Percentiles rank a stretch among this genome's conserved stretches.
Conservation (phyloP, 1,140 invertebrate species). For the Eulimnadia texana region DNA sequence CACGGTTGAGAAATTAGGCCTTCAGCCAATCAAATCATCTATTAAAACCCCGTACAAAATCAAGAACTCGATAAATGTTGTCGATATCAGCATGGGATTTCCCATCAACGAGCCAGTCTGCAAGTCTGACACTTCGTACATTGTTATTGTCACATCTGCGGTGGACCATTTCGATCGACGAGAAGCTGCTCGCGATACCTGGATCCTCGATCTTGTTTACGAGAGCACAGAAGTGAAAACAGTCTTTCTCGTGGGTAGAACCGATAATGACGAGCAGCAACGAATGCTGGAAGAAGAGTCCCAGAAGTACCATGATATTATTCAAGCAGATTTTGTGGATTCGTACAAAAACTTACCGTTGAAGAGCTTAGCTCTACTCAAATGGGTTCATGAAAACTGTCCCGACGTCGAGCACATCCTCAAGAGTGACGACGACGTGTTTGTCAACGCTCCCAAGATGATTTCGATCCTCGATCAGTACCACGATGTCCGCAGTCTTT, state of each 20-base stretch:
- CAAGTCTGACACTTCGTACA: background rate
- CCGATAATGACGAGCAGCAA: slow-evolving; percentile 5
- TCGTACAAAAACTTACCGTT: slow-evolving; percentile 28
- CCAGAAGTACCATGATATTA: slow-evolving; percentile 18
- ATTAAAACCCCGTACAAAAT: background rate
- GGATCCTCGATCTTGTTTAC: slow-evolving; percentile 9
- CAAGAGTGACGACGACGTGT: slow-evolving; percentile 29
- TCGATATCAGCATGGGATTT: slow-evolving; percentile 1
- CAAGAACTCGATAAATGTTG: background rate
- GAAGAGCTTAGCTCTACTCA: slow-evolving; percentile 27
- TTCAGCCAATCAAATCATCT: background rate
- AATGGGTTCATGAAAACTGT: slow-evolving; percentile 25
- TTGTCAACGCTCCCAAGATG: slow-evolving; percentile 20
- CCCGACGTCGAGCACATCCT: slow-evolving; percentile 24
- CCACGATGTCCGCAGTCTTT: background rate
- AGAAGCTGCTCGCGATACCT: slow-evolving; percentile 4
- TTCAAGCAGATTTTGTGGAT: slow-evolving; percentile 25
- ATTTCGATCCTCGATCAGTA: background rate
- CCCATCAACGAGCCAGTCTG: background rate
- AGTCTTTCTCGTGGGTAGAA: slow-evolving; percentile 12
- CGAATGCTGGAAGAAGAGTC: slow-evolving; percentile 7
- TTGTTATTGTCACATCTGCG: slow-evolving; percentile 3
- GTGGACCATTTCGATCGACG: slow-evolving; percentile 5
- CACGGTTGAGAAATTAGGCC: background rate
- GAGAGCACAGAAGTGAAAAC: slow-evolving; percentile 7